Evolutionary conservation across 1,140 invertebrate species (phyloP).

Genomic region (Habropoda laboriosa): DNA sequence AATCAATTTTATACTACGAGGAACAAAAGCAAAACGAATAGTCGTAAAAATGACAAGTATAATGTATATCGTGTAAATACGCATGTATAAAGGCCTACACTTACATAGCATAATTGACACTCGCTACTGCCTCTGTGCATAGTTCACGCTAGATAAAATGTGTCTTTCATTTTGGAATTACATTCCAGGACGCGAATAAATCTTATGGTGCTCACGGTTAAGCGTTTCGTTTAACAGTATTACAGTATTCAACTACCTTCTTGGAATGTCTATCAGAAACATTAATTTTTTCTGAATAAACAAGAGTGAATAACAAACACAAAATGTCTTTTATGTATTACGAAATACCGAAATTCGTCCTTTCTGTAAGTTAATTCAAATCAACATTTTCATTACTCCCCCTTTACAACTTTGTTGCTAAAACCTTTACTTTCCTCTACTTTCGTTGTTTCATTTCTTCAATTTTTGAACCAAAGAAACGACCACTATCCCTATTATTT

Average conservation of each 20-base stretch:
- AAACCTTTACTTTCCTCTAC: no score
- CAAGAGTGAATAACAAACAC: neutral
- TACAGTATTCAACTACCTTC: conserved; percentile 15
- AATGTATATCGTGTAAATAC: neutral
- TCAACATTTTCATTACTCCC: no score
- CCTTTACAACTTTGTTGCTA: no score
- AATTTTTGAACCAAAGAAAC: no score
- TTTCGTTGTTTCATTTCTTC: no score
- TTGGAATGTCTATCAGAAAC: conserved; percentile 10
- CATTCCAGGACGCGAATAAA: conserved; percentile 46
- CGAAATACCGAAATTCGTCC: no score
- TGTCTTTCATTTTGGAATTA: conserved; percentile 40
- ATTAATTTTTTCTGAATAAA: conserved; percentile 25
- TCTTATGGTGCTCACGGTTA: conserved; percentile 27
- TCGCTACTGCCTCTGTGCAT: conserved; percentile 9
- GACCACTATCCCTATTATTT: no score
- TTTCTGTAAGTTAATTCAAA: no score
- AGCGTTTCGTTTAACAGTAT: conserved; percentile 50
- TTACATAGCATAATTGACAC: neutral
- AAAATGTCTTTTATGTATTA: neutral
- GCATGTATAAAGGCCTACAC: neutral
- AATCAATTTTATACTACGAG: neutral
- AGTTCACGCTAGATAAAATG: neutral
- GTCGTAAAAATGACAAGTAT: neutral
- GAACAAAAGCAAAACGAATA: neutral